phyloP scores from a whole-genome alignment of 2,113 vertebrate species.

The Alligator mississippiensis region DNA sequence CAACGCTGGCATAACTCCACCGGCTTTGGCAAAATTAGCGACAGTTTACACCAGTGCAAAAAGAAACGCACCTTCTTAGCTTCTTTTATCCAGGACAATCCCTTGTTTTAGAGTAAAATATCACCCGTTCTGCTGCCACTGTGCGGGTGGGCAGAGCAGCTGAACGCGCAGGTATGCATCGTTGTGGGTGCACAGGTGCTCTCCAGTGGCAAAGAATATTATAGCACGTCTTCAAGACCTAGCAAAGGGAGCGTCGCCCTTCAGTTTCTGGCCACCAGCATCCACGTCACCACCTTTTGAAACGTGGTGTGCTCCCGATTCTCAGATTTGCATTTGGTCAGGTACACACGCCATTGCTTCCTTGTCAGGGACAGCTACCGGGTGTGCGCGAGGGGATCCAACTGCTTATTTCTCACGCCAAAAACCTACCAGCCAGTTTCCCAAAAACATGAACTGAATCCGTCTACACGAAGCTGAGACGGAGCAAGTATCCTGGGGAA shows the following conservation, averaged over 20 bases:
- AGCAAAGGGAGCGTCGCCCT: not conserved
- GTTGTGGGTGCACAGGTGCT: rapidly evolving
- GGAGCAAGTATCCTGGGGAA: no score
- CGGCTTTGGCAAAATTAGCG: not conserved
- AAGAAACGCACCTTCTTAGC: not conserved
- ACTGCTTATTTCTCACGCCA: no score
- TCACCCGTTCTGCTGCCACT: not conserved
- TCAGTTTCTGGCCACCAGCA: not conserved
- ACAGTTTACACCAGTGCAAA: not conserved
- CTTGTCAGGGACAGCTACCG: no score
- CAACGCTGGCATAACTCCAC: rapidly evolving
- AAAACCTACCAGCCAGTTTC: no score
- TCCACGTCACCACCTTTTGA: not conserved
- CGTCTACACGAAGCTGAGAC: no score
- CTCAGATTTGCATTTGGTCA: not conserved
- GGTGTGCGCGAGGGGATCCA: no score
- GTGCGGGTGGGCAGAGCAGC: not conserved
- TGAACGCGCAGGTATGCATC: rapidly evolving
- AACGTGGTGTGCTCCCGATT: not conserved
- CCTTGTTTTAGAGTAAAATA: not conserved
- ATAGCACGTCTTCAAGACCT: not conserved
- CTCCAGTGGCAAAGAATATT: not conserved
- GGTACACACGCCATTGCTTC: not conserved
- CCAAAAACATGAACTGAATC: no score
- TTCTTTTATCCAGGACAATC: not conserved